Conservation (phyloP, 2,888 invertebrate genomes). For the Sinohyriopsis cumingii region DNA sequence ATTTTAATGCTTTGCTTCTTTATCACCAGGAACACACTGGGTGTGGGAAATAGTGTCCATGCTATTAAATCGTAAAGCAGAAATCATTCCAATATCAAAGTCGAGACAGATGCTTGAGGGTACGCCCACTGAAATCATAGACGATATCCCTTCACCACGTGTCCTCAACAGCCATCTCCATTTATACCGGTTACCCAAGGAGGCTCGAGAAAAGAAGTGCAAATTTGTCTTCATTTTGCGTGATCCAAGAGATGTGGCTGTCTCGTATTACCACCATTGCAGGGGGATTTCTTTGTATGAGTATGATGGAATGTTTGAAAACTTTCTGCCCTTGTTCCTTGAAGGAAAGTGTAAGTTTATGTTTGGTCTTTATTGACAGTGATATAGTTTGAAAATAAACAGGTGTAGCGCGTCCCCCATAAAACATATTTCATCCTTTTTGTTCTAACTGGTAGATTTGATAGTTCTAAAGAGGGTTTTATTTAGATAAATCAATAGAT, state of each 20-base stretch:
- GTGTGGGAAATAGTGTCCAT: constrained; percentile 29
- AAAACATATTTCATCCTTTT: too few relatives aligned
- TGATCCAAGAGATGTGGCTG: constrained; percentile 34
- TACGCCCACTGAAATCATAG: constrained; percentile 16
- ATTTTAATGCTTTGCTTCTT: not conserved
- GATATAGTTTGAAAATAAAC: too few relatives aligned
- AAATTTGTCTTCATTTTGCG: constrained; percentile 25
- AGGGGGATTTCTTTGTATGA: constrained; percentile 23
- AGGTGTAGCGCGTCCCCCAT: too few relatives aligned
- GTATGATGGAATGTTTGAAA: constrained; percentile 39
- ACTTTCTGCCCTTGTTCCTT: constrained; percentile 35
- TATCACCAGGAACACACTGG: constrained; percentile 33
- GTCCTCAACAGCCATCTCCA: constrained; percentile 26
- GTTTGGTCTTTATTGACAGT: too few relatives aligned
- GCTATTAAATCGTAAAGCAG: constrained; percentile 17
- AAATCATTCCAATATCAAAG: constrained; percentile 11
- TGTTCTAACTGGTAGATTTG: too few relatives aligned
- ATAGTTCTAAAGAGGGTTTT: too few relatives aligned
- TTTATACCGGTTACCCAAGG: constrained; percentile 16
- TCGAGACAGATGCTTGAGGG: constrained; percentile 19
- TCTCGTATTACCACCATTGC: constrained; percentile 29
- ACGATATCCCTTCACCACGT: constrained; percentile 15
- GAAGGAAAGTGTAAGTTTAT: constrained; percentile 33
- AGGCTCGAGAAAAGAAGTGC: constrained; percentile 22
- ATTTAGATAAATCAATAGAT: too few relatives aligned